Evolutionary conservation across 2,113 vertebrate genomes (phyloP).

Genomic region (Elgaria multicarinata): DNA sequence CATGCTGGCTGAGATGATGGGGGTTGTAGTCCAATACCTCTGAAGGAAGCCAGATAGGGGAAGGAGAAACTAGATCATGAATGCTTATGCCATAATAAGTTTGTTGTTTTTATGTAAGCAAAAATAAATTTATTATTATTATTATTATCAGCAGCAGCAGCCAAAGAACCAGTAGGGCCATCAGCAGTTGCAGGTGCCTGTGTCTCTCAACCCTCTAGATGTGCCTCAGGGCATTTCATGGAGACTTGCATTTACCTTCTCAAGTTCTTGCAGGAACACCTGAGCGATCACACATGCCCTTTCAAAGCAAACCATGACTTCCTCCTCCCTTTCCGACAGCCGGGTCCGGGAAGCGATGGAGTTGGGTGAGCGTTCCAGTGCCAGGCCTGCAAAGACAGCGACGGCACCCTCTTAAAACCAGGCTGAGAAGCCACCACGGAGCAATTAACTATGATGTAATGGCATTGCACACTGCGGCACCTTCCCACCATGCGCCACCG

Average conservation of each 20-base stretch:
- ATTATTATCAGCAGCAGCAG: background rate
- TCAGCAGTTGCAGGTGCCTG: too few species aligned
- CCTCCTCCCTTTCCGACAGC: constrained; percentile 91
- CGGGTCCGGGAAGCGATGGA: constrained; percentile 89
- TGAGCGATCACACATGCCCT: constrained; percentile 88
- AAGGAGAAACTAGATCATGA: too few species aligned
- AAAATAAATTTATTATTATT: too few species aligned
- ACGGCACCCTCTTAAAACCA: constrained; percentile 28
- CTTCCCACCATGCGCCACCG: background rate
- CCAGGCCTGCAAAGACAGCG: constrained; percentile 84
- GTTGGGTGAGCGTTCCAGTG: constrained; percentile 89
- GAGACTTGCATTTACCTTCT: constrained; percentile 84
- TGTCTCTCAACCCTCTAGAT: background rate
- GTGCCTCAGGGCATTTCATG: background rate
- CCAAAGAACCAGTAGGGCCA: background rate
- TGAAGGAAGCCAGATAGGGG: too few species aligned
- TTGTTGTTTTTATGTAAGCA: too few species aligned
- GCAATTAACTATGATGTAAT: background rate
- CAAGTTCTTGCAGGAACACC: constrained; percentile 92
- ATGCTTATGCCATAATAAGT: too few species aligned
- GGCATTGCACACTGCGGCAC: background rate
- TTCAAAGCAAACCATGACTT: constrained; percentile 91
- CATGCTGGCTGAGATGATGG: too few species aligned
- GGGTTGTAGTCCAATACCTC: too few species aligned
- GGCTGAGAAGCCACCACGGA: background rate